Conservation (phyloP, 2,113 vertebrate genomes). For the Gambusia holbrooki region DNA sequence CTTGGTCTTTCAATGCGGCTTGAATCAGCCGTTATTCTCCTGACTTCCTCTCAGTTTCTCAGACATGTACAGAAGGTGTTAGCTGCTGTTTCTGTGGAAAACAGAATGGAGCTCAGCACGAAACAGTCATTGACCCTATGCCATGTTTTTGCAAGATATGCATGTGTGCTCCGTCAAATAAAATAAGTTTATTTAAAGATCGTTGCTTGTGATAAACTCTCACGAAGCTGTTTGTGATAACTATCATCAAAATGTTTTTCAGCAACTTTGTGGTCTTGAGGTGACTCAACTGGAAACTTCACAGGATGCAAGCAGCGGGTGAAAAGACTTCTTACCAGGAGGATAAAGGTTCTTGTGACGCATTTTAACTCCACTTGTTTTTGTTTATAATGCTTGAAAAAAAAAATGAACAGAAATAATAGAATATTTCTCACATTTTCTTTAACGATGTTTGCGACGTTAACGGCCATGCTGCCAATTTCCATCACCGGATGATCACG, state of each 20-base stretch:
- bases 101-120: too few relatives aligned
- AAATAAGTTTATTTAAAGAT: conserved; percentile 15
- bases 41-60: background rate
- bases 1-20: background rate
- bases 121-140: background rate
- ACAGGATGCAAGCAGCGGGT: background rate
- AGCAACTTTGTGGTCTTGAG: background rate
- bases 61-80: background rate
- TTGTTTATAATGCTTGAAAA: background rate
- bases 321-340: background rate
- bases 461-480: background rate
- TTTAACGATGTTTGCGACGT: too few relatives aligned
- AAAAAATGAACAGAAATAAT: background rate
- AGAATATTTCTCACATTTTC: too few relatives aligned
- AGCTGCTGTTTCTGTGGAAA: too few relatives aligned
- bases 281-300: conserved; percentile 13
- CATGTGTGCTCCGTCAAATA: background rate
- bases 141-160: background rate
- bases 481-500: background rate
- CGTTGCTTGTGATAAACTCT: background rate
- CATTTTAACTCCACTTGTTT: background rate
- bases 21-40: background rate
- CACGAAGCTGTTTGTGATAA: conserved; percentile 27
- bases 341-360: background rate
- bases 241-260: background rate